These are phyloP conservation scores for Acanthosoma haemorrhoidale DNA, from an alignment of 2,888 invertebrate species.

Conservation along the genomic window DNA sequence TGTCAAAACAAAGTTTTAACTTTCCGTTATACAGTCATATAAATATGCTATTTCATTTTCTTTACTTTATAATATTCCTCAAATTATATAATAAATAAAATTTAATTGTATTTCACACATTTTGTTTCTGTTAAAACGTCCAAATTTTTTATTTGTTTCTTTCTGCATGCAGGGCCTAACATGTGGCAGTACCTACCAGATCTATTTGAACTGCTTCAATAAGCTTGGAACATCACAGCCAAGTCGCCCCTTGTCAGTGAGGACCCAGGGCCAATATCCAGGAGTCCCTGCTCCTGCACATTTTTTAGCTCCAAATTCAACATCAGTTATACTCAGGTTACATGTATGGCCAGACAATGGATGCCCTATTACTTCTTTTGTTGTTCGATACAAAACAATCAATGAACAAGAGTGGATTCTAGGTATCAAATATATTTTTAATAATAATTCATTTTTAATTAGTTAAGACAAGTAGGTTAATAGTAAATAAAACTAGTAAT, in stretches of 20 bases:
- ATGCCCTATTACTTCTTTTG: slow-evolving; percentile 63
- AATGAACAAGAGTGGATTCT: slow-evolving; percentile 63
- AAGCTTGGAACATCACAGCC: slow-evolving; percentile 66
- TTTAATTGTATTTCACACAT: background rate
- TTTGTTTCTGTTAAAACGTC: background rate
- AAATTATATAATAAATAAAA: background rate
- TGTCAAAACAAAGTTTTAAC: no score
- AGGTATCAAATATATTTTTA: no score
- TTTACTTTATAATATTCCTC: no score
- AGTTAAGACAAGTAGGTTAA: no score
- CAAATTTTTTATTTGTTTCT: background rate
- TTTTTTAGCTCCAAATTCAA: slow-evolving; percentile 64
- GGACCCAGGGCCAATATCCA: slow-evolving; percentile 67
- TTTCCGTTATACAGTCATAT: no score
- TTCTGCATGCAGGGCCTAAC: slow-evolving; percentile 51
- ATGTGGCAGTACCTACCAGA: slow-evolving; percentile 68
- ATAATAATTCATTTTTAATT: no score
- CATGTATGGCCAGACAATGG: slow-evolving; percentile 71
- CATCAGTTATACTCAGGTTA: slow-evolving; percentile 59
- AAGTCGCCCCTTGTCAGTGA: slow-evolving; percentile 61
- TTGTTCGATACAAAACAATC: slow-evolving; percentile 61
- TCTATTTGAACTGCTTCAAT: slow-evolving; percentile 64
- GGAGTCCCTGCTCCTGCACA: slow-evolving; percentile 59
- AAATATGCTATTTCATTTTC: no score
- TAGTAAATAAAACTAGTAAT: no score